phyloP scores from a whole-genome alignment of 2,113 vertebrate genomes.

The Isichthys henryi region DNA sequence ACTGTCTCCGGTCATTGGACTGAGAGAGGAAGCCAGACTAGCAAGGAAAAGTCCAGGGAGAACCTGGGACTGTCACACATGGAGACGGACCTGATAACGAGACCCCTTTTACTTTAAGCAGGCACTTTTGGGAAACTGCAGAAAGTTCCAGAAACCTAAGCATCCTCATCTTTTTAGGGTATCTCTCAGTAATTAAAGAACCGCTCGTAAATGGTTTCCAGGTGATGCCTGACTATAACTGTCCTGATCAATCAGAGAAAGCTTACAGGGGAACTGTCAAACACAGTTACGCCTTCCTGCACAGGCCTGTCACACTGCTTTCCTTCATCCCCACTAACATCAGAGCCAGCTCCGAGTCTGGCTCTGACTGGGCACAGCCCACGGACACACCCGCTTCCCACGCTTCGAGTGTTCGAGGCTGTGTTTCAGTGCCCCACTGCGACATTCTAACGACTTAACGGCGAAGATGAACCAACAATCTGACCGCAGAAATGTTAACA shows the following conservation, averaged over 20 bases:
- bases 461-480: background rate
- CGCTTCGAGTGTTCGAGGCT: background rate
- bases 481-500: background rate
- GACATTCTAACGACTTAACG: background rate
- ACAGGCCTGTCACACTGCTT: constrained; percentile 29
- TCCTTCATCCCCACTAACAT: constrained; percentile 35
- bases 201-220: constrained; percentile 30
- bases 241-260: constrained; percentile 37
- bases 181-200: constrained; percentile 31
- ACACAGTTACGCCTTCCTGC: constrained; percentile 32
- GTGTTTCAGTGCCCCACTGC: background rate
- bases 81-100: background rate
- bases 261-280: constrained; percentile 34
- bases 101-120: background rate
- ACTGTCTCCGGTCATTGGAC: background rate
- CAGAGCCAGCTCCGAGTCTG: constrained; percentile 29
- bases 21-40: background rate
- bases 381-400: background rate
- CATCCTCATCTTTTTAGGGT: constrained; percentile 16
- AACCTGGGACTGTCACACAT: background rate
- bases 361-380: background rate
- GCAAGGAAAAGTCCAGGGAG: background rate
- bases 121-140: background rate
- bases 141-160: background rate
- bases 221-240: constrained; percentile 30